phyloP scores from a whole-genome alignment of 2,888 invertebrate genomes.

The Thyatira batis region DNA sequence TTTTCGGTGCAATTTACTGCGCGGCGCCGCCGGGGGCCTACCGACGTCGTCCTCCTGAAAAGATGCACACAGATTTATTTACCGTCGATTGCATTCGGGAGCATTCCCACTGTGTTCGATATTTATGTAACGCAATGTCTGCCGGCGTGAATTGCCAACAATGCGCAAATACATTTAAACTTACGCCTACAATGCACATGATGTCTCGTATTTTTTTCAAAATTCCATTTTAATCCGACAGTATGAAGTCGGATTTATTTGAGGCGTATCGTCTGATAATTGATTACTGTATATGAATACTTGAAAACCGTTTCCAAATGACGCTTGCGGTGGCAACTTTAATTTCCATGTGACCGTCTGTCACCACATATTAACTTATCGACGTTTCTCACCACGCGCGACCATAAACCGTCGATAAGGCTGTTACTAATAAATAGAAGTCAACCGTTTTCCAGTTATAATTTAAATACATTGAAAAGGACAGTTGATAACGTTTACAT shows the following conservation, averaged over 20 bases:
- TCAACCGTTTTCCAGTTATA: conserved; percentile 49
- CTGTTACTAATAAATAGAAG: conserved; percentile 54
- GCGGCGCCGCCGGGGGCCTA: conserved; percentile 62
- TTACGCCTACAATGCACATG: conserved; percentile 62
- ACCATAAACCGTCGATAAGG: conserved; percentile 38
- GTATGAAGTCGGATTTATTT: conserved; percentile 51
- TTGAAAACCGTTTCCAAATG: conserved; percentile 25
- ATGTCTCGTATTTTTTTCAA: conserved; percentile 66
- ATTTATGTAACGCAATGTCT: conserved; percentile 68
- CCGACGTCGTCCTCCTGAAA: conserved; percentile 57
- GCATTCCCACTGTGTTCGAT: conserved; percentile 67
- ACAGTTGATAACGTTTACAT: conserved; percentile 56
- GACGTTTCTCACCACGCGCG: conserved; percentile 45
- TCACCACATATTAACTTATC: conserved; percentile 40
- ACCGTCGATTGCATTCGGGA: conserved; percentile 67
- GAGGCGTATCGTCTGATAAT: conserved; percentile 32
- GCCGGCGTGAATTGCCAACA: conserved; percentile 65
- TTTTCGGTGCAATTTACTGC: conserved; percentile 77
- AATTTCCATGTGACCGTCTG: conserved; percentile 33
- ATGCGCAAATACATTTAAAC: conserved; percentile 72
- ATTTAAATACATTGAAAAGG: conserved; percentile 58
- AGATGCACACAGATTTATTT: conserved; percentile 70
- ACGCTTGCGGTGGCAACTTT: conserved; percentile 33
- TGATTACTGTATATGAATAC: conserved; percentile 24
- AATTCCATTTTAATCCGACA: conserved; percentile 61